Base-by-base conservation (phyloP, 1,140 invertebrate species). In the Megalopta genalis region DNA sequence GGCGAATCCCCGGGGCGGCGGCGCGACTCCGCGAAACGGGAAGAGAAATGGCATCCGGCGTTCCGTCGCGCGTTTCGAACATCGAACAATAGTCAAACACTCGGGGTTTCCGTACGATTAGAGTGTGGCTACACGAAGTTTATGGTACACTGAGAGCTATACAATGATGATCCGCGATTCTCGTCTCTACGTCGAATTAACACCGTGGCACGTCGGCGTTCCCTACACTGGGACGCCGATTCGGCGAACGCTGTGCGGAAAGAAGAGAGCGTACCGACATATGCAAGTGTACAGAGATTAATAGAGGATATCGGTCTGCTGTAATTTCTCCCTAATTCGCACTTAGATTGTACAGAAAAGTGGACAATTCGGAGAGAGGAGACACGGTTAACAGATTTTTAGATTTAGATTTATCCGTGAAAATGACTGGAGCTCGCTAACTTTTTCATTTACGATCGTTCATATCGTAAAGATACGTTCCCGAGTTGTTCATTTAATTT, bases 171-270 rank as follows among this genome's bases (percentile, higher is more conserved):
- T 79, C 77, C 49, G 84, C 71, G 49, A 57, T 69, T 80, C 49
- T 67, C 49, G n/a, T n/a, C 67, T 49, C 72, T 80, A 84, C 42
- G 67, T 59, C 21, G 62, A 72, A 77, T 65, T 60, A 82, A 83
- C 63, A 59, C 49, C 46, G 46, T n/a, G 12, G n/a, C 27, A 14
- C 16, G 23, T 66, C 42, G 62, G 6, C 62, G 65, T 57, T n/a
- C 42, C 12, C 42, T 70, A 67, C 77, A 21, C 5, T 57, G 42
- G 66, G 70, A 70, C 70, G 42, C 77, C 80, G 69, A 75, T 86
- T 82, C 80, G 82, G 76, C 77, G 86, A 88, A 88, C 67, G n/a
- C 86, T 89, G 88, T 89, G 84, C 87, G 86, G 77, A 86, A 81
- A 77, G 42, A 84, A 49, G 73, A 76, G 71, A 69, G 46, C 23